A percentile compares a stretch with the other conserved stretches of the same genome.
These are phyloP conservation scores for Arothron firmamentum DNA, from an alignment of 2,113 vertebrate species.

Conservation along the genomic window DNA sequence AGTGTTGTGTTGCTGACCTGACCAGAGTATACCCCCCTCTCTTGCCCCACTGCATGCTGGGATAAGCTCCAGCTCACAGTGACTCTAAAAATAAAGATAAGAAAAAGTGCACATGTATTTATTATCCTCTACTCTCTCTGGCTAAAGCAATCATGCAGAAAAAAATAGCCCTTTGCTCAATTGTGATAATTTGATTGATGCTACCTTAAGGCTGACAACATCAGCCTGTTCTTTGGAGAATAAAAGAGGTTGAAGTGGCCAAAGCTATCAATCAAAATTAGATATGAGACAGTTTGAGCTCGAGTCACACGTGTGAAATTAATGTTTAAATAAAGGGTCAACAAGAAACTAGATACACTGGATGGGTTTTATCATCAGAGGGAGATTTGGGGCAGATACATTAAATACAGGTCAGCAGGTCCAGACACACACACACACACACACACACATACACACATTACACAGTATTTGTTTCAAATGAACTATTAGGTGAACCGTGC, in stretches of 20 bases:
- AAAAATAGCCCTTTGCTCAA: not conserved
- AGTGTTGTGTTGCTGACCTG: not conserved
- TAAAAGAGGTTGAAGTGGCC: not conserved
- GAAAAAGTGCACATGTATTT: not conserved
- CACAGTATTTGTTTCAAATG: conserved; percentile 14
- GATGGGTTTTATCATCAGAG: conserved; percentile 7
- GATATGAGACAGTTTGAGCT: not conserved
- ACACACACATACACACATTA: conserved; percentile 9
- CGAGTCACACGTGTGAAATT: not conserved
- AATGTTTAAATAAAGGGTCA: conserved; percentile 5
- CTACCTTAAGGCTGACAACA: not conserved
- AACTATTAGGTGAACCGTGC: conserved; percentile 16
- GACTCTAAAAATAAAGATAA: not conserved
- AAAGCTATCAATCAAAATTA: not conserved
- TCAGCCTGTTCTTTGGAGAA: too few species aligned
- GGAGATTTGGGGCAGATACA: conserved; percentile 32
- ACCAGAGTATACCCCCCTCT: not conserved
- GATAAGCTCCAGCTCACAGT: not conserved
- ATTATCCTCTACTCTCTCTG: not conserved
- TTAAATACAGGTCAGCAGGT: conserved; percentile 52
- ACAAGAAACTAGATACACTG: conserved; percentile 2
- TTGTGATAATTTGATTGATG: not conserved
- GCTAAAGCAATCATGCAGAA: not conserved
- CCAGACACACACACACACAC: conserved; percentile 8
- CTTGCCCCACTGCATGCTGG: conserved; percentile 5